These are phyloP conservation scores for Polypterus bichir DNA, from an alignment of 2,113 vertebrate genomes.

Conservation along the genomic window DNA sequence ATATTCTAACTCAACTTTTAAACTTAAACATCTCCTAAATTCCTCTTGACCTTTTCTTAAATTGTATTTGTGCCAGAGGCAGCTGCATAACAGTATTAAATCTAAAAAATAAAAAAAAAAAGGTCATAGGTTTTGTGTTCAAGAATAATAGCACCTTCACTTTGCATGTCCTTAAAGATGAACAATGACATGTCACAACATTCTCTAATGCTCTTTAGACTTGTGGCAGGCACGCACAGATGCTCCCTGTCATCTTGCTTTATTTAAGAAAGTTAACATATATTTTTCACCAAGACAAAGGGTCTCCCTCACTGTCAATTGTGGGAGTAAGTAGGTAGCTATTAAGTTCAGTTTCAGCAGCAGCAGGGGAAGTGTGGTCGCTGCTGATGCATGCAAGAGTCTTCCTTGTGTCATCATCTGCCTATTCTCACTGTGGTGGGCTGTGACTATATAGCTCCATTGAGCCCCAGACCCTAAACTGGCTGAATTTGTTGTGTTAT, in stretches of 20 bases:
- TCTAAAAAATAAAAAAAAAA: too few relatives aligned
- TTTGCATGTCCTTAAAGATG: slow-evolving; percentile 6
- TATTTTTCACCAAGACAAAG: slow-evolving; percentile 11
- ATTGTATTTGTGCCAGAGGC: too few relatives aligned
- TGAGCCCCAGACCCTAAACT: too few relatives aligned
- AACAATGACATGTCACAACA: slow-evolving; percentile 7
- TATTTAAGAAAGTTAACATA: slow-evolving; percentile 4
- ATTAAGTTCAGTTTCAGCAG: slow-evolving; percentile 10
- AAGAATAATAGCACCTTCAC: slow-evolving; percentile 9
- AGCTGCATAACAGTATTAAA: too few relatives aligned
- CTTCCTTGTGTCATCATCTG: slow-evolving; percentile 5
- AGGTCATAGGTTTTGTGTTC: too few relatives aligned
- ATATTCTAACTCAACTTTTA: too few relatives aligned
- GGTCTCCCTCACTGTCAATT: slow-evolving; percentile 15
- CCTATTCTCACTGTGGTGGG: background rate
- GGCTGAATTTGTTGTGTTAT: too few relatives aligned
- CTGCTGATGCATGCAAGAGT: slow-evolving; percentile 1
- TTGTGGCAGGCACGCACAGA: slow-evolving; percentile 9
- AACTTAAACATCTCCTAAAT: too few relatives aligned
- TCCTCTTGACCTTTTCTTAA: too few relatives aligned
- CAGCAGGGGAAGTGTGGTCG: slow-evolving; percentile 4
- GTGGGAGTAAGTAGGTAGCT: slow-evolving; percentile 12
- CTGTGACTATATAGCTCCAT: too few relatives aligned
- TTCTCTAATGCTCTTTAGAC: slow-evolving; percentile 2
- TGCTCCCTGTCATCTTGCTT: slow-evolving; percentile 6